phyloP scores from a whole-genome alignment of 2,113 vertebrate genomes.

The Elanus axillaris region DNA sequence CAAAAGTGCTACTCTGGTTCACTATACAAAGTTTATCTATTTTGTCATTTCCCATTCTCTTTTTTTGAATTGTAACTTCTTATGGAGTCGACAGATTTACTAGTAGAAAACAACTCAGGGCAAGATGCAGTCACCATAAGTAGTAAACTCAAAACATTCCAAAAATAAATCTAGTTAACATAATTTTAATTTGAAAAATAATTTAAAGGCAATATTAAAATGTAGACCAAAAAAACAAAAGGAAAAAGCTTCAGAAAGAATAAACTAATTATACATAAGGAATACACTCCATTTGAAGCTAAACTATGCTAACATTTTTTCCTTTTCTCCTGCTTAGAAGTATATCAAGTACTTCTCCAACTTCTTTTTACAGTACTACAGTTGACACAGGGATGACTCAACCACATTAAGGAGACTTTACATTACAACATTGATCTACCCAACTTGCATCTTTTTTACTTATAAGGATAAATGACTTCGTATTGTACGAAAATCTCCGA shows the following conservation, averaged over 20 bases:
- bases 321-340: neutral
- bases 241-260: neutral
- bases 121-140: neutral
- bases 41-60: neutral
- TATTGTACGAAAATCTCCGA: neutral
- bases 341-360: neutral
- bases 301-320: neutral
- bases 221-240: neutral
- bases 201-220: neutral
- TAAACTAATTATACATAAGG: neutral
- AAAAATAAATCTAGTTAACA: neutral
- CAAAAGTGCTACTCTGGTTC: neutral
- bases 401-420: neutral
- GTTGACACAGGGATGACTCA: neutral
- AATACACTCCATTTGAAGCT: neutral
- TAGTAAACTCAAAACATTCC: fast-evolving
- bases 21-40: neutral
- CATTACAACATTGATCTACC: neutral
- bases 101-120: neutral
- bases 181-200: neutral
- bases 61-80: neutral
- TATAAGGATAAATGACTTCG: neutral
- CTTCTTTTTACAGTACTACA: neutral
- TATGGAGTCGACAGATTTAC: neutral
- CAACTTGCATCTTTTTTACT: neutral